Base-by-base conservation (phyloP, 2,888 invertebrate species). In the Ypsolopha sequella region DNA sequence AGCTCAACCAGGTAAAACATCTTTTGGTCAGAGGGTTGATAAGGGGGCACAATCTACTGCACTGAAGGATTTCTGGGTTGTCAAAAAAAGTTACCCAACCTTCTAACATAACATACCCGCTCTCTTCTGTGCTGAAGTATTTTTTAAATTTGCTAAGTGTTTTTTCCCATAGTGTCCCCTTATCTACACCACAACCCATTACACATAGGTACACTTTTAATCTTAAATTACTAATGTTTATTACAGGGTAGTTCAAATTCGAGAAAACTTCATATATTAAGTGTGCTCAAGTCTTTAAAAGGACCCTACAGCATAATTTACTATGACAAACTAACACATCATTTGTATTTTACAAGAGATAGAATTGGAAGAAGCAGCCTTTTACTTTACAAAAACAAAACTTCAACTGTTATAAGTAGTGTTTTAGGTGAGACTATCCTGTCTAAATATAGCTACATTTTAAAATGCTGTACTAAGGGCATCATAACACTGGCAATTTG, bases 261-360 rank as follows among this genome's bases (percentile, higher is more conserved):
- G 24, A 58, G 61, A 43, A 65, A 73, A 50, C 54, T 60, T 9
- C 58, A 81, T 44, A 63, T 89, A 41, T 54, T 88, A 13, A 60
- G 70, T n/a, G 70, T 87, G 45, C 69, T 96, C 46, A 79, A 82
- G 54, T 64, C 64, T 36, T 72, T 96, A 1, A 88, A 92, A 58
- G 98, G 98, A 2, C 97, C 98, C 35, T 97, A 92, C 78, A 91
- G 95, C 52, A 88, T 97, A 54, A 88, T 97, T 58, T 95, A 92
- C 69, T 94, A 90, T 69, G 89, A 93, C 64, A 90, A 88, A 65
- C 49, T 58, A 6, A 74, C 69, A 0, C 76, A 88, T 43, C 69
- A 72, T 10, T 60, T 98, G 41, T 95, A 93, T 87, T 96, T 97
- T 77, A 92, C 92, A 1, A 88, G 97, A 66, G 98, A 98, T 76